A percentile compares a stretch with the other conserved stretches of the same genome.
Conservation (phyloP, 2,113 vertebrate species). For the Hemicordylus capensis region DNA sequence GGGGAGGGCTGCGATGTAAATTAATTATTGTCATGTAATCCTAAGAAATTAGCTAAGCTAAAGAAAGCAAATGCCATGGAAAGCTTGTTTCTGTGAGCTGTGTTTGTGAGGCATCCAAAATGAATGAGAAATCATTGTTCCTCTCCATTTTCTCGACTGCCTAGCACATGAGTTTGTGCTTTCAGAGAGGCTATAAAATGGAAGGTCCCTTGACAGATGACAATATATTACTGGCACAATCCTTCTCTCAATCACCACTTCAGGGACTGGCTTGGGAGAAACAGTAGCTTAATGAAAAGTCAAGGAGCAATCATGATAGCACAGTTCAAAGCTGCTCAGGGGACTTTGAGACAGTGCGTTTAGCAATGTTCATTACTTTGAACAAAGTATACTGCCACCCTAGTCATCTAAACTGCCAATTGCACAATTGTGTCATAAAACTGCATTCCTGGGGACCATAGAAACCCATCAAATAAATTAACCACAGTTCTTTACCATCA, state of each 20-base stretch:
- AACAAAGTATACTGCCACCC: neutral
- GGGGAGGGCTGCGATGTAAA: neutral
- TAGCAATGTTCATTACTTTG: slow-evolving; percentile 25
- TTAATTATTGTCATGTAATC: slow-evolving; percentile 12
- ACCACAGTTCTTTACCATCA: neutral
- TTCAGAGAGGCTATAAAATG: slow-evolving; percentile 24
- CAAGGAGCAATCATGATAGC: slow-evolving; percentile 15
- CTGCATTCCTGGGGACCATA: neutral
- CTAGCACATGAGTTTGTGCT: neutral
- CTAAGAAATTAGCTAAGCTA: slow-evolving; percentile 1
- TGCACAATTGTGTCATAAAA: neutral
- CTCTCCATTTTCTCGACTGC: slow-evolving; percentile 5
- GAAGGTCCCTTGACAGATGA: slow-evolving; percentile 21
- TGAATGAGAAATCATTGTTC: neutral
- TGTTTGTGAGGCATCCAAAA: slow-evolving; percentile 2
- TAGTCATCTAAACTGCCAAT: neutral
- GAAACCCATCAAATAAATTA: slow-evolving; percentile 23
- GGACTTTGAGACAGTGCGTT: slow-evolving; percentile 14
- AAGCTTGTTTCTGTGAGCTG: neutral
- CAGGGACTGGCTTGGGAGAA: slow-evolving; percentile 12
- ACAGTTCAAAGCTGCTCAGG: slow-evolving; percentile 31
- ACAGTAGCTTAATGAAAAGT: slow-evolving; percentile 32
- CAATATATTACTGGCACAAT: slow-evolving; percentile 27
- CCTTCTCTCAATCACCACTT: slow-evolving; percentile 35
- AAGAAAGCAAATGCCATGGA: neutral